Base-by-base conservation (phyloP, 2,797 vertebrate species). In the Chloroceryle amazona region DNA sequence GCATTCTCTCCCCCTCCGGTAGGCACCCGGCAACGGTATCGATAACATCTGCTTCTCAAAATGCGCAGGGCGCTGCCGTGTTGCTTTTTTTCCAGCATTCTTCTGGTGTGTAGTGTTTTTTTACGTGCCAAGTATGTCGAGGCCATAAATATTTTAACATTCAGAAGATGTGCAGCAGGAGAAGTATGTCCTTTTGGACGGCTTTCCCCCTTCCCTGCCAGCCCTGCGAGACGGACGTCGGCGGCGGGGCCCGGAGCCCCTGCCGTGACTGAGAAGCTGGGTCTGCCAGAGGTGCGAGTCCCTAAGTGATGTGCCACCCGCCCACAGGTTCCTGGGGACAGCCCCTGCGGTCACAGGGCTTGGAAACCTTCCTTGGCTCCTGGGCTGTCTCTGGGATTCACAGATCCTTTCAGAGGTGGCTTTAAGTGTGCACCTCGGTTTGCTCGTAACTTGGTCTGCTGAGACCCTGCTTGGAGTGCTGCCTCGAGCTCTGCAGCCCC, bases 61-160 rank as follows among this genome's bases (percentile, higher is more conserved):
- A n/a, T 13, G 51, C 9, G 33, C 5, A 0, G 26, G 25, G 33
- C 2, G 0, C 49, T 92, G 81, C 89, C 35, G 1, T 44, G 55
- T 79, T 66, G 14, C 63, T 70, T 92, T 86, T 55, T 89, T 94
- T 91, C 87, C 94, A 94, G 81, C 90, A 65, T 95, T 96, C 85
- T 67, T 91, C 84, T 74, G 13, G 26, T 3, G 47, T 44, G 55
- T 51, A 91, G 81, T 57, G 7, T 54, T 94, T 60, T 89, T 74
- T 74, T 7, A 31, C 41, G 26, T 7, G 91, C 93, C 90, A 91
- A 96, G 52, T 91, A 71, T 83, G 79, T 91, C 0, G 13, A 67
- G 81, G 68, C 87, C 93, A 14, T 95, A 91, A 95, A 93, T 95
- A 54, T 72, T 95, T 95, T 61, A 94, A 11, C 79, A 51, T 44